Conservation (phyloP, 1,140 invertebrate genomes). For the Pseudoatta argentina region DNA sequence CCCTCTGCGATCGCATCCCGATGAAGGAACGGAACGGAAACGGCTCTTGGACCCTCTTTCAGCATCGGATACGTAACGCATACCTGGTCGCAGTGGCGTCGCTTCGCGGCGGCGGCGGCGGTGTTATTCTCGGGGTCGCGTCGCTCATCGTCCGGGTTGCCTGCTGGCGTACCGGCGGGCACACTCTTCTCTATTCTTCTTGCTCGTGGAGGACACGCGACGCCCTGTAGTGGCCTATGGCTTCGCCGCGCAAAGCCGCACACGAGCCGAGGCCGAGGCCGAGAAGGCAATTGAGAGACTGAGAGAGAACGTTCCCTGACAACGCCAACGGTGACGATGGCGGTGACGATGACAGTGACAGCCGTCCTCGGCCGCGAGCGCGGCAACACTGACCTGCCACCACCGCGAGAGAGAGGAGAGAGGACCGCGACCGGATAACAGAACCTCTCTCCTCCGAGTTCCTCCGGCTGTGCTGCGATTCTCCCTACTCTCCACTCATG, state of each 20-base stretch:
- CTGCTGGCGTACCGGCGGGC: constrained; percentile 41
- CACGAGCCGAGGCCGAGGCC: neutral
- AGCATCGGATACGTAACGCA: constrained; percentile 31
- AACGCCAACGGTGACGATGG: constrained; percentile 31
- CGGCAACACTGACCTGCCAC: constrained; percentile 82
- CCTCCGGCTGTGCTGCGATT: constrained; percentile 32
- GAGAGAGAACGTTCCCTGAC: constrained; percentile 1
- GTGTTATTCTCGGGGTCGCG: constrained; percentile 30
- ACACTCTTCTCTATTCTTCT: constrained; percentile 25
- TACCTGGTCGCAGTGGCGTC: constrained; percentile 46
- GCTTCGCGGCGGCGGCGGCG: neutral
- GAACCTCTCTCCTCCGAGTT: constrained; percentile 68
- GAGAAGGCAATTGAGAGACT: constrained; percentile 15
- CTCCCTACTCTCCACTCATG: constrained; percentile 65
- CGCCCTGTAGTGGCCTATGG: neutral
- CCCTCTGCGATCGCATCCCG: constrained; percentile 28
- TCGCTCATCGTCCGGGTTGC: constrained; percentile 33
- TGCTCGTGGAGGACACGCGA: constrained; percentile 62
- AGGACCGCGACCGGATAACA: constrained; percentile 76
- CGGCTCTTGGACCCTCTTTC: constrained; percentile 8
- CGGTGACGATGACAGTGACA: constrained; percentile 44
- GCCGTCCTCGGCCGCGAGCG: constrained; percentile 73
- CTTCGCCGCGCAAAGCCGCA: neutral
- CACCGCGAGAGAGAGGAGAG: constrained; percentile 72
- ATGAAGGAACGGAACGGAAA: constrained; percentile 39